Evolutionary conservation across 2,888 invertebrate species (phyloP), one percentile per base, ranked within the genome.

Genomic region (Ophioninae sp.): DNA sequence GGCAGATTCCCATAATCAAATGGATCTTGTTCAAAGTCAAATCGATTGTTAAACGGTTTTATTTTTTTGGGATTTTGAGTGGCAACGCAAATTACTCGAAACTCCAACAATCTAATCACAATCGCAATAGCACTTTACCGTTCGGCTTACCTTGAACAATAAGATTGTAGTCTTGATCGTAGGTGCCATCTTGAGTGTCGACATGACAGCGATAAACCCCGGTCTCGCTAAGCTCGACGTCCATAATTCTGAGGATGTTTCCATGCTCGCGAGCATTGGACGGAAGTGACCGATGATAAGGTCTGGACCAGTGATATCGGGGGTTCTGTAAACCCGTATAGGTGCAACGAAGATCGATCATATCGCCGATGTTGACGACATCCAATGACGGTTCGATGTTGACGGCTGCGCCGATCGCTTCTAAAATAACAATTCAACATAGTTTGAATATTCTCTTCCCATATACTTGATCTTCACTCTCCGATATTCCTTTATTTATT

Each of bases 131-230:
- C 23, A 57, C 21, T 21, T 59, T 44, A 41, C 10, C 30, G 41
- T 39, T 13, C 7, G 41, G 41, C 10, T 91, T 93, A 95, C 95
- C 95, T 91, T 94, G 94, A 79, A 96, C 94, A 72, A 94, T 92
- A 6, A 96, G 92, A 61, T 93, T 93, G 88, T 95, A 95, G 88
- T 95, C 95, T 82, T 95, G 94, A 81, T 94, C 93, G 85, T 94
- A 94, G 39, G 92, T 92, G 41, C 94, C 94, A 20, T 93, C 94
- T 6, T 90, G 88, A 37, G 94, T 94, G 76, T 93, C 91, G 0
- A 95, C 96, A 80, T 94, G 94, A 89, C 97, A 97, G 62, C 95
- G 93, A 90, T 97, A 97, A 7, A 94, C 92, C 62, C 96, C 97
- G 41, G 94, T 94, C 91, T 97, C 96, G 78, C 94, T 94, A 3